Conservation (phyloP, 2,113 vertebrate genomes). For the Microcebus lehilahytsara region DNA sequence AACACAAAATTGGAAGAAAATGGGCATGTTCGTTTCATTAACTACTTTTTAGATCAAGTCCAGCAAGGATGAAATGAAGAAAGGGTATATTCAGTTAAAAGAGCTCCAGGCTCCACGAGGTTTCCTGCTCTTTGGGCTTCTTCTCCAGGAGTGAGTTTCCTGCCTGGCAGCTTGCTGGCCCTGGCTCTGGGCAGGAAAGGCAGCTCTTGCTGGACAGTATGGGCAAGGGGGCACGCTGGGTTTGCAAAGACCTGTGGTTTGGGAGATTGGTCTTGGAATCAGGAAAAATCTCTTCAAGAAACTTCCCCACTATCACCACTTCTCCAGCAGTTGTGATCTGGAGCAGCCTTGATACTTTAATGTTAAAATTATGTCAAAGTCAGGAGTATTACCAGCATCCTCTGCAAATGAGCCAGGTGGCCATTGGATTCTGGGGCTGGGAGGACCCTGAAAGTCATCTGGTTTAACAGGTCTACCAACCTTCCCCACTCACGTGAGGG, state of each 20-base stretch:
- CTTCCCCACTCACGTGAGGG: background rate
- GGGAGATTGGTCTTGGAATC: background rate
- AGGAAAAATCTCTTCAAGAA: background rate
- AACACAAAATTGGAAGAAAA: background rate
- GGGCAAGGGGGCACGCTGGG: background rate
- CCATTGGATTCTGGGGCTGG: background rate
- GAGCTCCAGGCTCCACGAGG: background rate
- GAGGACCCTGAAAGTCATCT: background rate
- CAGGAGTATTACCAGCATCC: background rate
- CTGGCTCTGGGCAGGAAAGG: background rate
- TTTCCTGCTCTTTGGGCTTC: background rate
- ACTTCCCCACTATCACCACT: background rate
- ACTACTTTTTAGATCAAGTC: background rate
- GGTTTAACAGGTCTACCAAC: background rate
- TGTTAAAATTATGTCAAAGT: background rate
- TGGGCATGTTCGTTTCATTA: background rate
- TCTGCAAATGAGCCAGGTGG: background rate
- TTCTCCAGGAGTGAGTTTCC: background rate
- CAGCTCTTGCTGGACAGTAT: background rate
- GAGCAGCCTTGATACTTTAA: background rate
- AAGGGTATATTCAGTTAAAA: background rate
- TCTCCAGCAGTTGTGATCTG: background rate
- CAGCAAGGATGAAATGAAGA: background rate
- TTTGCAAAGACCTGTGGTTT: background rate
- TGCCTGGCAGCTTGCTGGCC: background rate